Conservation (phyloP, 2,797 vertebrate species). For the Valencia hispanica region DNA sequence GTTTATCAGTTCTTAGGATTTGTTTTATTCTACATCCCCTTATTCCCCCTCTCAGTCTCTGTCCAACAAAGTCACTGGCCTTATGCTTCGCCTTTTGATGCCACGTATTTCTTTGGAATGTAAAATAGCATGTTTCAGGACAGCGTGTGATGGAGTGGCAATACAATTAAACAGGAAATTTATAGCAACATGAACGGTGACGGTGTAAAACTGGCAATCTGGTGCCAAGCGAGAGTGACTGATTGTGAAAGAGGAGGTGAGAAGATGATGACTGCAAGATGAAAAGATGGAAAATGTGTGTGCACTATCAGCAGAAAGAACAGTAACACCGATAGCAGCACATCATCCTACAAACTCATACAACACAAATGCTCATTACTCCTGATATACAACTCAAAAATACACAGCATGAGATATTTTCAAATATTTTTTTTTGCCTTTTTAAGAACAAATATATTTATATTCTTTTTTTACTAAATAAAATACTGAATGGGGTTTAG, state of each 20-base stretch:
- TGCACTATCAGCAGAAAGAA: slow-evolving; percentile 6
- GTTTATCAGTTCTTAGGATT: slow-evolving; percentile 46
- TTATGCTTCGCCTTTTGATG: slow-evolving; percentile 39
- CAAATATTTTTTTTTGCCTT: background rate
- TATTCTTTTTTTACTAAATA: slow-evolving; percentile 12
- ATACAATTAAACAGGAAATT: slow-evolving; percentile 37
- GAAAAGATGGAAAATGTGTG: slow-evolving; percentile 21
- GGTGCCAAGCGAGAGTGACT: slow-evolving; percentile 28
- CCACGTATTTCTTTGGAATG: slow-evolving; percentile 43
- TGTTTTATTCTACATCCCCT: slow-evolving; percentile 15
- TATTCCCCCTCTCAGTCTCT: background rate
- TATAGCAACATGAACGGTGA: slow-evolving; percentile 24
- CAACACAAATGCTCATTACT: background rate
- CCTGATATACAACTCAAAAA: background rate
- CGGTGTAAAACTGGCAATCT: slow-evolving; percentile 2
- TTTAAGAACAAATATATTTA: background rate
- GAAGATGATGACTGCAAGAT: slow-evolving; percentile 34
- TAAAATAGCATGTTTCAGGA: slow-evolving; percentile 45
- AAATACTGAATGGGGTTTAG: background rate
- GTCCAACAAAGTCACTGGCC: slow-evolving; percentile 33
- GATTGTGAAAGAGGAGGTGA: slow-evolving; percentile 35
- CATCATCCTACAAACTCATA: slow-evolving; percentile 15
- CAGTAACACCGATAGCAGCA: slow-evolving; percentile 1
- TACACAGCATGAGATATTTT: too few species aligned
- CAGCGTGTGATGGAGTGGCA: slow-evolving; percentile 29